Conservation (phyloP, 2,888 invertebrate species). For the Nasonovia ribisnigri region DNA sequence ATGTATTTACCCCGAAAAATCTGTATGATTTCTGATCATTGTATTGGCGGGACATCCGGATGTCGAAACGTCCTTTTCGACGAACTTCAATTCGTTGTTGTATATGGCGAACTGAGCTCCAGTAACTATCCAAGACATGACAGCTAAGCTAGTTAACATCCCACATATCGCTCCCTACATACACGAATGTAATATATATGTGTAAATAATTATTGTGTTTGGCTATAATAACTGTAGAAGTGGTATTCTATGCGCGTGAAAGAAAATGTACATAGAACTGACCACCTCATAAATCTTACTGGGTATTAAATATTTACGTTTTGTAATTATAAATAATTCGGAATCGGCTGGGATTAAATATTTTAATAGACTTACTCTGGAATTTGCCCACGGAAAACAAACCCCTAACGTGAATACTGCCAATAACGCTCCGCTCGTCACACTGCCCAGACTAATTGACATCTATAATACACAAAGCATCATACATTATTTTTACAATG, state of each 20-base stretch:
- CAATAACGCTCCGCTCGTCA: conserved; percentile 68
- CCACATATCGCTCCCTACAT: conserved; percentile 67
- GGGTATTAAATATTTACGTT: neutral
- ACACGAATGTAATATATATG: neutral
- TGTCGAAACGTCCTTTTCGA: conserved; percentile 65
- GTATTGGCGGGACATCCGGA: conserved; percentile 66
- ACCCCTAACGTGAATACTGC: conserved; percentile 69
- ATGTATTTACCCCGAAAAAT: conserved; percentile 43
- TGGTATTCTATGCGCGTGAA: neutral
- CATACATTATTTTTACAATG: neutral
- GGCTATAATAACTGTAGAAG: neutral
- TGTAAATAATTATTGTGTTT: neutral
- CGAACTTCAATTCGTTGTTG: conserved; percentile 64
- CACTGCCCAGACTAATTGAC: conserved; percentile 68
- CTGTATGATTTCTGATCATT: conserved; percentile 15
- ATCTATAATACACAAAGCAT: conserved; percentile 70
- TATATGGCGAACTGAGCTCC: conserved; percentile 67
- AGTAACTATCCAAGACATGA: conserved; percentile 66
- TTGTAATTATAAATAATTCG: neutral
- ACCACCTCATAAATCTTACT: neutral
- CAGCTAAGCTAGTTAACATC: conserved; percentile 66
- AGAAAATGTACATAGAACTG: neutral
- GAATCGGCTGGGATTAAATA: neutral
- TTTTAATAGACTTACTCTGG: conserved; percentile 67
- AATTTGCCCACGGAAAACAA: conserved; percentile 69